phyloP scores from a whole-genome alignment of 2,888 invertebrate species.

The Pseudanteris insignis region DNA sequence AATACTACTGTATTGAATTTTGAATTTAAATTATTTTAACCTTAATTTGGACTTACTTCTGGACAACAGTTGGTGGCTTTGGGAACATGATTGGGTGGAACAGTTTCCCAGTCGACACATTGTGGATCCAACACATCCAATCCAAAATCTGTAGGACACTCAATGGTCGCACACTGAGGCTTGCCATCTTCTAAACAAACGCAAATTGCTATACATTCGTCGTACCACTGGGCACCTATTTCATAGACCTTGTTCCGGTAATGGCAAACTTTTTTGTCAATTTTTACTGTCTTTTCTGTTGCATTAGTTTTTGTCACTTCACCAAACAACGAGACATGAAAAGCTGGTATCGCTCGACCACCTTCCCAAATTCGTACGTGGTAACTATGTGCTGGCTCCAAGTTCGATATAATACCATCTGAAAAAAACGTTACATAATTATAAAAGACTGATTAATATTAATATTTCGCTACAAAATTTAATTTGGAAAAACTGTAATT shows the following conservation, averaged over 20 bases:
- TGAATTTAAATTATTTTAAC: too few species aligned
- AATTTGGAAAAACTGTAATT: slow-evolving; percentile 1
- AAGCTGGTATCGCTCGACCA: slow-evolving; percentile 54
- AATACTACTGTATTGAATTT: too few species aligned
- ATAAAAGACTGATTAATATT: not conserved
- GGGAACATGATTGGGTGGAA: slow-evolving; percentile 76
- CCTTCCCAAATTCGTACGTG: slow-evolving; percentile 63
- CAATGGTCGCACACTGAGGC: slow-evolving; percentile 79
- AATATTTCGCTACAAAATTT: not conserved
- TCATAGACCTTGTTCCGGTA: slow-evolving; percentile 66
- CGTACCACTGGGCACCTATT: slow-evolving; percentile 70
- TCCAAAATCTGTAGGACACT: slow-evolving; percentile 86
- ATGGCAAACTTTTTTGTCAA: slow-evolving; percentile 54
- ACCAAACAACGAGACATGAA: slow-evolving; percentile 59
- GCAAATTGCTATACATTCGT: slow-evolving; percentile 83
- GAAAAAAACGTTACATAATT: slow-evolving; percentile 3
- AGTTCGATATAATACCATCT: slow-evolving; percentile 59
- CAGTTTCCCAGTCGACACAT: slow-evolving; percentile 87
- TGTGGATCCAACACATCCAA: slow-evolving; percentile 85
- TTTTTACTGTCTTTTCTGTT: slow-evolving; percentile 47
- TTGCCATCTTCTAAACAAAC: slow-evolving; percentile 75
- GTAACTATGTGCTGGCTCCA: slow-evolving; percentile 65
- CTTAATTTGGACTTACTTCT: slow-evolving; percentile 55
- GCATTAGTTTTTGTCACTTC: slow-evolving; percentile 60
- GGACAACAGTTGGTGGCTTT: slow-evolving; percentile 85